A percentile compares a stretch with the other conserved stretches of the same genome.
These are phyloP conservation scores for Xerus rutilus DNA, from an alignment of 2,797 vertebrate genomes.

Conservation along the genomic window DNA sequence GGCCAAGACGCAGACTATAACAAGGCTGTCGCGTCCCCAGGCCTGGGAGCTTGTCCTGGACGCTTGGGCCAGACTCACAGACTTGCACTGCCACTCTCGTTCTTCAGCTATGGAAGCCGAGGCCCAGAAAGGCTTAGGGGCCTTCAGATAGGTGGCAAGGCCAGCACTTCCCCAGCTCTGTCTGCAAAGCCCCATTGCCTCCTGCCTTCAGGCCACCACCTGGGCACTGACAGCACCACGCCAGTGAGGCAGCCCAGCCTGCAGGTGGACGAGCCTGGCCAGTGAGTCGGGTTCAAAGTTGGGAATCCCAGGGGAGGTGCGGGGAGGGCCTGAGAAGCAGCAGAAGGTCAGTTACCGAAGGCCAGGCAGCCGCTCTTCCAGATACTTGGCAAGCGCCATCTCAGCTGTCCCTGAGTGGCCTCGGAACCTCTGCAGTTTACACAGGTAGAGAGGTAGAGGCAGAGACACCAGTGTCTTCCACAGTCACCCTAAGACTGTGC, in stretches of 20 bases:
- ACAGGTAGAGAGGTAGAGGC: too few relatives aligned
- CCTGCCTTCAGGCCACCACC: not conserved
- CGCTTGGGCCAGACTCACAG: not conserved
- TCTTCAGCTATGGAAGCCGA: not conserved
- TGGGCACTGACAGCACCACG: too few relatives aligned
- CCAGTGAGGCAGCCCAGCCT: too few relatives aligned
- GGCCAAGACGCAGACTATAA: not conserved
- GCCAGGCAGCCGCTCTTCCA: not conserved
- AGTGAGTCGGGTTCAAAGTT: not conserved
- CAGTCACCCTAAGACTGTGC: not conserved
- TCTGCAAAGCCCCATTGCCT: not conserved
- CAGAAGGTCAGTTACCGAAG: not conserved
- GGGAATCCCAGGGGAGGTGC: too few relatives aligned
- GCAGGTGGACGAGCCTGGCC: not conserved
- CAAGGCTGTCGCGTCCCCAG: not conserved
- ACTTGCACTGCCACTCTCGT: not conserved
- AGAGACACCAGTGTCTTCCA: not conserved
- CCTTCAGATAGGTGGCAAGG: too few relatives aligned
- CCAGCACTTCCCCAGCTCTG: not conserved
- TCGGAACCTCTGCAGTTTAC: not conserved
- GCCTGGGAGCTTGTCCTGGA: too few relatives aligned
- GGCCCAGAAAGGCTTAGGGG: too few relatives aligned
- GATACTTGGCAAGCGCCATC: not conserved
- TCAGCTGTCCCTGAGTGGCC: not conserved
- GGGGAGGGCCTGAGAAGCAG: not conserved